These are phyloP conservation scores for Ptychodera flava DNA, from an alignment of 35 echinoderm and acorn worm genomes.

Conservation along the genomic window DNA sequence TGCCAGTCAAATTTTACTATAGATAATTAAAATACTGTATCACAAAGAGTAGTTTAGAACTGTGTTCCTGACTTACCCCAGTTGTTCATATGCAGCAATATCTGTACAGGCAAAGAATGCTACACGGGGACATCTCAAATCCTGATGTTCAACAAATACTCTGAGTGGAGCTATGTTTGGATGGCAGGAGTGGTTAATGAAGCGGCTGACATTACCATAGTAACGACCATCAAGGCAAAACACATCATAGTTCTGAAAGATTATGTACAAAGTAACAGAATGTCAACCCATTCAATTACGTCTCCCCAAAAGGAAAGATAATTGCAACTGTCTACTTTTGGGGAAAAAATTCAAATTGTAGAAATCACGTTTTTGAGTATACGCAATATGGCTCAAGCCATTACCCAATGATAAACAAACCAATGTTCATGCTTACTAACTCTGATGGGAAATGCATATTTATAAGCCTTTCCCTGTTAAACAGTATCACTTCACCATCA, in stretches of 20 bases:
- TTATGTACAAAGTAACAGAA: too few species aligned
- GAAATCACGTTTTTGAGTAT: too few species aligned
- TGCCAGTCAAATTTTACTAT: not conserved
- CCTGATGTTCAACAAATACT: conserved; percentile 87
- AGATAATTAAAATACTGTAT: not conserved
- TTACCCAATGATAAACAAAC: too few species aligned
- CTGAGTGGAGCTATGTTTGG: conserved; percentile 94
- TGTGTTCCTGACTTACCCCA: conserved; percentile 45
- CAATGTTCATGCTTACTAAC: too few species aligned
- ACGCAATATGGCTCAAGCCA: too few species aligned
- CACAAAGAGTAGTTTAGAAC: not conserved
- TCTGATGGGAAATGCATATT: too few species aligned
- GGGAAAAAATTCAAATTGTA: too few species aligned
- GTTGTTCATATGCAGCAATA: conserved; percentile 77
- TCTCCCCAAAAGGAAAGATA: too few species aligned
- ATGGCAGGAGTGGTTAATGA: conserved; percentile 91
- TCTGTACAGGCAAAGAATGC: conserved; percentile 76
- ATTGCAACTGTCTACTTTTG: too few species aligned
- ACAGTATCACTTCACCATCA: too few species aligned
- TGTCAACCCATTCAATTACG: too few species aligned
- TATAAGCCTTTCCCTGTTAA: too few species aligned
- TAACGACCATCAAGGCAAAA: conserved; percentile 98
- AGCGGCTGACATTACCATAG: conserved; percentile 97
- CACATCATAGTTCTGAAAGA: conserved; percentile 83
- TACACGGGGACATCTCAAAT: conserved; percentile 86